Conservation (phyloP, 2,797 vertebrate genomes). For the Cirrhinus molitorella region DNA sequence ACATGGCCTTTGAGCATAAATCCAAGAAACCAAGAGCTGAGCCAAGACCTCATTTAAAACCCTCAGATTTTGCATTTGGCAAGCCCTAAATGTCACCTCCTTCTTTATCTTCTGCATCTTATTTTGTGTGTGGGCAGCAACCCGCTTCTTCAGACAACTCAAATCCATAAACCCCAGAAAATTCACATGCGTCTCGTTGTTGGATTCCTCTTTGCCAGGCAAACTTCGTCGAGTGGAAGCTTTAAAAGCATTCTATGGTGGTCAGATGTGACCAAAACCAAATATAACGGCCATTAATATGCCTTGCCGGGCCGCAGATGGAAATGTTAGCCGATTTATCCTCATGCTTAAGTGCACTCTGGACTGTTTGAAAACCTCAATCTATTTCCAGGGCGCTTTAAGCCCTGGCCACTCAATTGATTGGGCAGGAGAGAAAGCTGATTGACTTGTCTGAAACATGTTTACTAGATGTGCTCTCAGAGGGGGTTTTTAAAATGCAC, state of each 20-base stretch:
- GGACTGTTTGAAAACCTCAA: constrained; percentile 69
- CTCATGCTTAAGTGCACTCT: constrained; percentile 77
- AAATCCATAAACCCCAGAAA: constrained; percentile 42
- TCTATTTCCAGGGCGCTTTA: constrained; percentile 76
- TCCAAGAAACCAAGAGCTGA: constrained; percentile 26
- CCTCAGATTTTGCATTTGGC: constrained; percentile 42
- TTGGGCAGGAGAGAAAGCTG: constrained; percentile 67
- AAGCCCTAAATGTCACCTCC: constrained; percentile 46
- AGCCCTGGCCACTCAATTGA: constrained; percentile 75
- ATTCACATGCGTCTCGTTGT: constrained; percentile 24
- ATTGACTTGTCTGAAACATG: constrained; percentile 69
- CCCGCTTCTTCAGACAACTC: constrained; percentile 1
- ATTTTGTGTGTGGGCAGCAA: constrained; percentile 40
- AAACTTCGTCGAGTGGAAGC: constrained; percentile 42
- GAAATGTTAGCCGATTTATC: constrained; percentile 71
- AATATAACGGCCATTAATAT: constrained; percentile 66
- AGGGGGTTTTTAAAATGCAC: constrained; percentile 53
- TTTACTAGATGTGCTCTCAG: constrained; percentile 68
- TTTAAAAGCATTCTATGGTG: constrained; percentile 66
- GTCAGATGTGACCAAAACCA: constrained; percentile 70
- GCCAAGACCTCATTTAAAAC: constrained; percentile 41
- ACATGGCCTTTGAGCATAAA: constrained; percentile 26
- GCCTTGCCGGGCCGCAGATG: constrained; percentile 66
- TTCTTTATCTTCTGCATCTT: constrained; percentile 48
- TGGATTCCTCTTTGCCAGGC: constrained; percentile 15